These are phyloP conservation scores for Eufriesea mexicana DNA, from an alignment of 1,140 invertebrate genomes.

Conservation along the genomic window DNA sequence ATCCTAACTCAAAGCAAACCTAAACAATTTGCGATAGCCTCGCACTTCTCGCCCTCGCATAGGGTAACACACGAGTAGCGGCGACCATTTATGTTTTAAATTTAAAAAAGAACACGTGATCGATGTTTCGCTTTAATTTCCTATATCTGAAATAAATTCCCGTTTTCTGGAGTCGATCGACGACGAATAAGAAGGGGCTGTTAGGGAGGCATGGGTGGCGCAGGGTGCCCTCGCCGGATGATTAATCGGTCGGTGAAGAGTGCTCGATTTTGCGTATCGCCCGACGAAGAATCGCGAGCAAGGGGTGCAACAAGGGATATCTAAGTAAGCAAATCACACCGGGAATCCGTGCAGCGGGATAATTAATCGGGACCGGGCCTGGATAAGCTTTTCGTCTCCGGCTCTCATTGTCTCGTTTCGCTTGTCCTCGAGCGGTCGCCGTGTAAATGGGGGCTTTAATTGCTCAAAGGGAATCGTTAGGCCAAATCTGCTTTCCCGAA, in stretches of 20 bases:
- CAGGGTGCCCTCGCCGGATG: neutral
- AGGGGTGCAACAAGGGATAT: constrained; percentile 14
- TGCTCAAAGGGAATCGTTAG: constrained; percentile 48
- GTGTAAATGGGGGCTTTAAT: constrained; percentile 33
- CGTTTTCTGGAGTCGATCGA: too few relatives aligned
- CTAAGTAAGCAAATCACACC: constrained; percentile 32
- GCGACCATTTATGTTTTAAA: too few relatives aligned
- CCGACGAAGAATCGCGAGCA: neutral
- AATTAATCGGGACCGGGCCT: constrained; percentile 30
- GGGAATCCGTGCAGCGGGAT: constrained; percentile 17
- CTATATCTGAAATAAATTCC: too few relatives aligned
- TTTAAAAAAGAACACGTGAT: too few relatives aligned
- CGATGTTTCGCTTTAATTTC: too few relatives aligned
- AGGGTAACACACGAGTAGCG: too few relatives aligned
- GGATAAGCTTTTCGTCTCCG: constrained; percentile 28
- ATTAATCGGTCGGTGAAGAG: constrained; percentile 10
- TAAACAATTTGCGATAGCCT: too few relatives aligned
- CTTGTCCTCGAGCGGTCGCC: constrained; percentile 15
- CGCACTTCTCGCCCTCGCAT: too few relatives aligned
- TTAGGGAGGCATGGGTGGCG: too few relatives aligned
- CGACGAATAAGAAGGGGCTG: too few relatives aligned
- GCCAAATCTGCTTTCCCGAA: constrained; percentile 9
- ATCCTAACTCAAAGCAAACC: too few relatives aligned
- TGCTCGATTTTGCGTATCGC: constrained; percentile 17
- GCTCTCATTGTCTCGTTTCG: constrained; percentile 24